These are phyloP conservation scores for Geranospiza caerulescens DNA, from an alignment of 2,797 vertebrate species.

Conservation along the genomic window DNA sequence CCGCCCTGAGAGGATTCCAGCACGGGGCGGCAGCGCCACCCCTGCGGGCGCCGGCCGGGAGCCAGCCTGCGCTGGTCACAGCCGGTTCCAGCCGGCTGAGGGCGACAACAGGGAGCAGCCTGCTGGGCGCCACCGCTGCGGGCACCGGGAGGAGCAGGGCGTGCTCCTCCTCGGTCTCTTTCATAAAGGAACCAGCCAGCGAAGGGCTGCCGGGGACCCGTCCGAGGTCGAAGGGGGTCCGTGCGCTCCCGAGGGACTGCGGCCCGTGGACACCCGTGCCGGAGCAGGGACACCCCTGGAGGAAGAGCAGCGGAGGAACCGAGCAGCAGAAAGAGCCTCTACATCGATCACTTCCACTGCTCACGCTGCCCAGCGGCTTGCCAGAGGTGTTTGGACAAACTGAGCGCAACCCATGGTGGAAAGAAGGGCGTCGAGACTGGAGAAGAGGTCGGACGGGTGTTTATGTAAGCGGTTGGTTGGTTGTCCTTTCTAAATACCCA, in stretches of 20 bases:
- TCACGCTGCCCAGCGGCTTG: neutral
- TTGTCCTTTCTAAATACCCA: neutral
- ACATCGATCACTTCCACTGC: neutral
- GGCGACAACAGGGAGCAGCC: neutral
- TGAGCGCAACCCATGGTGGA: neutral
- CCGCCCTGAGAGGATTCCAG: neutral
- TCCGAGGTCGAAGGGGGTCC: neutral
- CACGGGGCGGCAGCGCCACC: neutral
- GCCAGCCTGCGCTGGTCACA: neutral
- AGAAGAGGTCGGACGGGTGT: neutral
- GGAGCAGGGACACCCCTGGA: neutral
- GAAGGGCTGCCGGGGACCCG: neutral
- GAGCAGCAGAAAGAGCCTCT: neutral
- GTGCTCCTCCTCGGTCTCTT: neutral
- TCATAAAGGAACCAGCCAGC: neutral
- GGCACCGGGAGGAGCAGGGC: neutral
- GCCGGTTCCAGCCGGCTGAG: neutral
- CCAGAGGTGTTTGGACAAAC: neutral
- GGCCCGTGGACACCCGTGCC: neutral
- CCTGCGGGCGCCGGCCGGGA: neutral
- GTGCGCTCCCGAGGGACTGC: rapidly evolving
- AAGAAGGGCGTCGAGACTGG: neutral
- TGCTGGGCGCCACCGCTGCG: rapidly evolving
- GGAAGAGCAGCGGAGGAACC: neutral
- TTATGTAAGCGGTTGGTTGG: neutral